These are phyloP conservation scores for Caenorhabditis wallacei DNA, from an alignment of 2,888 invertebrate species.

Conservation along the genomic window DNA sequence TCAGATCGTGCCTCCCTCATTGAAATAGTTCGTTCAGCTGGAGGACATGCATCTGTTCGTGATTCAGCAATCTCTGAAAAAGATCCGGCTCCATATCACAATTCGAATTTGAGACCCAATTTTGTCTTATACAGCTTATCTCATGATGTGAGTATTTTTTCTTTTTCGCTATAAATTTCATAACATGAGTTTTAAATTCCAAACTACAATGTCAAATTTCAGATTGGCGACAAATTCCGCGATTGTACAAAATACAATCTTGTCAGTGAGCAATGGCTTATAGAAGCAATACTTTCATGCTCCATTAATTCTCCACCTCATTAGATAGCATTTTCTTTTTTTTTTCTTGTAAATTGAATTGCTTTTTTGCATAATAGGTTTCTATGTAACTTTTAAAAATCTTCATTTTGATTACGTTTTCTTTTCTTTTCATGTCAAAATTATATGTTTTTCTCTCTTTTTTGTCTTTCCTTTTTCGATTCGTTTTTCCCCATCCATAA, in stretches of 20 bases:
- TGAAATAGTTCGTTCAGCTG: slow-evolving; percentile 51
- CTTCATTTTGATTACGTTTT: background rate
- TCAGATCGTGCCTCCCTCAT: slow-evolving; percentile 45
- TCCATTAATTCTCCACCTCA: slow-evolving; percentile 44
- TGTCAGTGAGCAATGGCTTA: slow-evolving; percentile 58
- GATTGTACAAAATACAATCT: slow-evolving; percentile 49
- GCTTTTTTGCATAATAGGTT: background rate
- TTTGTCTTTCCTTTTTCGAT: background rate
- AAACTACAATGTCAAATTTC: slow-evolving; percentile 12
- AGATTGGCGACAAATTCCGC: slow-evolving; percentile 56
- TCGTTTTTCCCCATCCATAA: slow-evolving; percentile 11
- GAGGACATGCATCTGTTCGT: slow-evolving; percentile 40
- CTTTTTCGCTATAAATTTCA: background rate
- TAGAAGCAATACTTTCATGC: slow-evolving; percentile 54
- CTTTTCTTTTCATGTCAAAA: slow-evolving; percentile 3
- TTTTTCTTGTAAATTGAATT: background rate
- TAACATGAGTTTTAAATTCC: no score
- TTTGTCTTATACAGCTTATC: slow-evolving; percentile 57
- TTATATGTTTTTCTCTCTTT: slow-evolving; percentile 13
- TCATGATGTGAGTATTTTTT: slow-evolving; percentile 42
- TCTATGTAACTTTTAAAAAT: background rate
- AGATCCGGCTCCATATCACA: slow-evolving; percentile 54
- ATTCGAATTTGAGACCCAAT: slow-evolving; percentile 31
- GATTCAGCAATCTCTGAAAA: slow-evolving; percentile 27
- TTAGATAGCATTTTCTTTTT: background rate